Evolutionary conservation across 2,888 invertebrate genomes (phyloP).

Genomic region (Bimastos eiseni): DNA sequence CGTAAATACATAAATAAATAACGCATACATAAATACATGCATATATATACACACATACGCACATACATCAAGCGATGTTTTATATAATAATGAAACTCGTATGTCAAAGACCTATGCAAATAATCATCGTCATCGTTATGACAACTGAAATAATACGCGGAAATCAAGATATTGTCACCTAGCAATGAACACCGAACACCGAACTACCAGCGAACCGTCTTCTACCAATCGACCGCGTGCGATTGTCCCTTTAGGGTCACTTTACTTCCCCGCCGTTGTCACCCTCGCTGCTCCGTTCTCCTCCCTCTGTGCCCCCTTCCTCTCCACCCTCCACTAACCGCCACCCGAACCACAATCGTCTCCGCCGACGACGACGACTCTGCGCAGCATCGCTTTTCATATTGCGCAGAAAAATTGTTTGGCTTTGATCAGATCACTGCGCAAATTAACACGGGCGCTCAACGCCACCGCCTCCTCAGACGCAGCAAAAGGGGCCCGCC

Average conservation of each 20-base stretch:
- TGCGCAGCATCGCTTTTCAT: slow-evolving; percentile 23
- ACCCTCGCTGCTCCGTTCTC: neutral
- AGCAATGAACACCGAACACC: neutral
- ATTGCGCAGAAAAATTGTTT: slow-evolving; percentile 31
- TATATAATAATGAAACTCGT: neutral
- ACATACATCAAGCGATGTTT: neutral
- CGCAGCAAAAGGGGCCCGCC: neutral
- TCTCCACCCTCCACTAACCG: neutral
- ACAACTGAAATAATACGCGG: neutral
- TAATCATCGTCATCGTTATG: slow-evolving; percentile 24
- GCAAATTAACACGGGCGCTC: slow-evolving; percentile 30
- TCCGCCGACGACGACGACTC: slow-evolving; percentile 7
- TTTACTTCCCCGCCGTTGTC: neutral
- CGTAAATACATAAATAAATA: neutral
- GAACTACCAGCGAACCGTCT: neutral
- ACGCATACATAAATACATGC: neutral
- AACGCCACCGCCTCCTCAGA: neutral
- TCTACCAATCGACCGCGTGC: neutral
- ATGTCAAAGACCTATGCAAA: neutral
- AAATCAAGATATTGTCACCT: neutral
- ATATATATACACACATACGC: neutral
- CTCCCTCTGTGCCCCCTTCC: neutral
- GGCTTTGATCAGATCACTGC: slow-evolving; percentile 30
- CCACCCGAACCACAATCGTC: slow-evolving; percentile 6
- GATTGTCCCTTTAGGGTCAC: neutral